Conservation (phyloP, 2,797 vertebrate genomes). For the Tapera naevia region DNA sequence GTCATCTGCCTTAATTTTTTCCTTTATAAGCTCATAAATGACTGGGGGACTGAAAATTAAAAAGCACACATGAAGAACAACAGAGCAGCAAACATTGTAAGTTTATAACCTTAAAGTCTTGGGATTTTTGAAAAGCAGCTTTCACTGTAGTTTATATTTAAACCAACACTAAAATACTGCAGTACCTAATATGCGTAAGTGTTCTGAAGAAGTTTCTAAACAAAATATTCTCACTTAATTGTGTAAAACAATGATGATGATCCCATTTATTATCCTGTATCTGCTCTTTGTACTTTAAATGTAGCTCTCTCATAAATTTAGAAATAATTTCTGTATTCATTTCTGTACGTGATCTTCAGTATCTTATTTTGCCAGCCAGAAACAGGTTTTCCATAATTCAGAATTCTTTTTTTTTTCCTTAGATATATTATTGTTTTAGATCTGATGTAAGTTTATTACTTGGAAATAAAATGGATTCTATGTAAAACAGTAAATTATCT, state of each 20-base stretch:
- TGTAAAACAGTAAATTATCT: not conserved
- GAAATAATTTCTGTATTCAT: not conserved
- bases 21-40: not conserved
- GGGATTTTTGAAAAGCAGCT: not conserved
- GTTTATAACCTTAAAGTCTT: not conserved
- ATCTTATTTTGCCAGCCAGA: not conserved
- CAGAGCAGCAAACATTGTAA: not conserved
- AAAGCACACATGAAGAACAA: not conserved
- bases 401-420: not conserved
- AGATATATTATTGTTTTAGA: not conserved
- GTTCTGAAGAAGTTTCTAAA: not conserved
- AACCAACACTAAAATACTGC: not conserved
- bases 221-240: not conserved
- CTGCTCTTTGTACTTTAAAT: not conserved
- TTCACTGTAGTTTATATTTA: not conserved
- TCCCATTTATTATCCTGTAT: not conserved
- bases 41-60: not conserved
- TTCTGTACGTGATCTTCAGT: not conserved
- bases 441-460: not conserved
- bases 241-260: not conserved
- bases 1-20: accelerated
- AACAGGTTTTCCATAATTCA: not conserved
- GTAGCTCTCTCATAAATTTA: not conserved
- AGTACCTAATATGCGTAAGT: not conserved
- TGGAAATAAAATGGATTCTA: not conserved